A percentile compares a stretch with the other conserved stretches of the same genome.
Evolutionary conservation across 2,113 vertebrate species (phyloP).

Genomic region (Oreocharis arfaki): DNA sequence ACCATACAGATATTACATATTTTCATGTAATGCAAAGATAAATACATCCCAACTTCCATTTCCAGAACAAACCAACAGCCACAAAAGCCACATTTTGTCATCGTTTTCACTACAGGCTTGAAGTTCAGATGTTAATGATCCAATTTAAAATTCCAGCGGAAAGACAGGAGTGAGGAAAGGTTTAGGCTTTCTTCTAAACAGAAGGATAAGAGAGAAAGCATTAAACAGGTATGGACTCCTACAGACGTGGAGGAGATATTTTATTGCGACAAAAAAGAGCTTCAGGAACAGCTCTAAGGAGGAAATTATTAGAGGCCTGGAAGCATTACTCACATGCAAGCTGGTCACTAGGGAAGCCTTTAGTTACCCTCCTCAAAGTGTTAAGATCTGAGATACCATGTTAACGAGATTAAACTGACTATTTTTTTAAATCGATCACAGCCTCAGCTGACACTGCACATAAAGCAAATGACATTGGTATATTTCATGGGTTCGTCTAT

Average conservation of each 20-base stretch:
- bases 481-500: background rate
- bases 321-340: background rate
- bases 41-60: background rate
- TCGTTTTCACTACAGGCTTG: background rate
- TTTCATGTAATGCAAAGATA: background rate
- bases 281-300: background rate
- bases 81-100: background rate
- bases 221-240: background rate
- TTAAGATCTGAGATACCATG: background rate
- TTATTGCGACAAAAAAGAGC: background rate
- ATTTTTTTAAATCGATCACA: background rate
- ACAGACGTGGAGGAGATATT: background rate
- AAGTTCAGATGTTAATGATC: background rate
- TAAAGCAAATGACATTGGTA: background rate
- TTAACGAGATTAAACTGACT: slow-evolving; percentile 16
- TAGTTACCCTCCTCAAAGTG: slow-evolving; percentile 15
- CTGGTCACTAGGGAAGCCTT: background rate
- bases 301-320: background rate
- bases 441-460: background rate
- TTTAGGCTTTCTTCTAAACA: background rate
- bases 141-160: background rate
- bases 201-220: background rate
- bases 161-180: background rate
- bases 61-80: background rate
- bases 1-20: background rate